Conservation (phyloP, 2,797 vertebrate species). For the Stomatorhinus walkeri region DNA sequence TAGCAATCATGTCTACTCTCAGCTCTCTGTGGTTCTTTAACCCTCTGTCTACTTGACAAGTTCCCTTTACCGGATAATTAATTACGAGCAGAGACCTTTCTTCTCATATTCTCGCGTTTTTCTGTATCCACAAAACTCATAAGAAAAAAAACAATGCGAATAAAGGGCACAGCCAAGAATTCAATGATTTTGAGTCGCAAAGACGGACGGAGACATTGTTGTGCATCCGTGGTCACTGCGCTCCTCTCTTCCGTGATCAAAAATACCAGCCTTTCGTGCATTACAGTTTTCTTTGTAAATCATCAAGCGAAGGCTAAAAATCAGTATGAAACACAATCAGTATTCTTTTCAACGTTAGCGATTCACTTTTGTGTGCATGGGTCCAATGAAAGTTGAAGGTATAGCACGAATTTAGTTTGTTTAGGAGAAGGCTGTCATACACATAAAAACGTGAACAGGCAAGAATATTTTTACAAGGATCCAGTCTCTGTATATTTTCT, state of each 20-base stretch:
- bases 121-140: neutral
- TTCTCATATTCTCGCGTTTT: neutral
- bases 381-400: neutral
- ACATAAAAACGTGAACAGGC: neutral
- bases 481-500: neutral
- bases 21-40: neutral
- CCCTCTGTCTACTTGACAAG: neutral
- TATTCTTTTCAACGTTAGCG: neutral
- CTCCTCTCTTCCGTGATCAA: neutral
- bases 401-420: neutral
- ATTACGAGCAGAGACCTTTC: neutral
- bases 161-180: conserved; percentile 28
- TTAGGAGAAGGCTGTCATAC: neutral
- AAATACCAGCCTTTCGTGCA: neutral
- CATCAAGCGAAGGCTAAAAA: neutral
- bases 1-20: neutral
- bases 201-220: neutral
- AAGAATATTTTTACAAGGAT: neutral
- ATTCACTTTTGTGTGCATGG: neutral
- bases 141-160: neutral
- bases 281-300: neutral
- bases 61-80: neutral
- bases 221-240: neutral
- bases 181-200: neutral
- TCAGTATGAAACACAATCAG: neutral